Evolutionary conservation across 1,140 invertebrate species (phyloP), one percentile per base, ranked within the genome.

Genomic region (Drosophila navojoa): DNA sequence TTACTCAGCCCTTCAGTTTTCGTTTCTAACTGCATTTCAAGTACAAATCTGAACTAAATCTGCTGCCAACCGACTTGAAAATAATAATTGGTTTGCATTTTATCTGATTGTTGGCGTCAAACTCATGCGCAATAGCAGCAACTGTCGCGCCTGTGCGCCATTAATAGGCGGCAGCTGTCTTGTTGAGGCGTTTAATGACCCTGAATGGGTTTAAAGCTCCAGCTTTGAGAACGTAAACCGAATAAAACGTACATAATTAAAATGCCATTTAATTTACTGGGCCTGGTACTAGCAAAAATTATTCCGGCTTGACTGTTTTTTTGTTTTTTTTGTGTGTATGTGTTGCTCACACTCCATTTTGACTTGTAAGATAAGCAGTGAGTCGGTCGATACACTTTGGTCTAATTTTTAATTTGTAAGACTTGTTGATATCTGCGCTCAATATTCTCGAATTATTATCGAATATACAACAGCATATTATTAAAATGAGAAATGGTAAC

Each of bases 101-200:
- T 45, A 53, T 54, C 32, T 71, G 59, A 44, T 67, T 68, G 67
- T 79, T 67, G 81, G 57, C 64, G 76, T 55, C 45, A 49, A 61
- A 63, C 71, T 71, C 44, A 77, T 77, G 53, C 53, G 71, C 78
- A 79, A 87, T 52, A 49, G 25, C 38, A 66, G 19, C 52, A 53
- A 54, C 38, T 11, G 60, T 68, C 67, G 58, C 63, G 44, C 45
- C 54, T 9, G 29, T 47, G 50, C 62, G 62, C 75, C 81, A 76
- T 85, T 86, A 76, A 85, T 70, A 64, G 79, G 57, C 42, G 66
- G 16, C 47, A 27, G 63, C 42, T 60, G 47, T 15, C 55, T 52
- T 47, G 62, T 42, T 60, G 38, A 76, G 79, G 64, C 75, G 75
- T 81, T 54, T 54, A 50, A 45, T 70, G 68, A 76, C 82, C 82